Base-by-base conservation (phyloP, 2,888 invertebrate genomes). In the Resseliella maxima region DNA sequence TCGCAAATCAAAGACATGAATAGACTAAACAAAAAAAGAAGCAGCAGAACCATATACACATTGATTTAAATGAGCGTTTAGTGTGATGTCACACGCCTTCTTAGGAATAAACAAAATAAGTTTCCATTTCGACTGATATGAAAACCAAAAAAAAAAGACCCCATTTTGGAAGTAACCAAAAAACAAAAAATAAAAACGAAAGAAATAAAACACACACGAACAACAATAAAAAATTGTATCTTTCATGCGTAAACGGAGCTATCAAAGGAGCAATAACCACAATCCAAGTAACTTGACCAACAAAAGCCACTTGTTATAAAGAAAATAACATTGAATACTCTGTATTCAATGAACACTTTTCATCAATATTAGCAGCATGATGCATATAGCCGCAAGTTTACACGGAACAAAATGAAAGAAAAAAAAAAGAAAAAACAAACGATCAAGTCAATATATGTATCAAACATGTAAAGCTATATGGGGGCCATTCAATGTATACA, bases 371-470 rank as follows among this genome's bases (percentile, higher is more conserved):
- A 72, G 15, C 31, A 72, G 31, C 31, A 31, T 31, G 27, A 31
- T 72, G 72, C 72, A 72, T 15, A 31, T 31, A 72, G 31, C 31
- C 31, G 72, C 72, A 2, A 72, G 31, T 72, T 27, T 72, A 72
- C 31, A n/a, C n/a, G n/a, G n/a, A n/a, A n/a, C n/a, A n/a, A n/a
- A n/a, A n/a, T n/a, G n/a, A n/a, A n/a, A n/a, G n/a, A n/a, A n/a
- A n/a, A n/a, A n/a, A n/a, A n/a, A n/a, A n/a, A n/a, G n/a, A n/a
- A n/a, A n/a, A n/a, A n/a, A n/a, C n/a, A n/a, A n/a, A n/a, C n/a
- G n/a, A n/a, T 72, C 18, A 72, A 72, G 72, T 72, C 72, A 72
- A 35, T 72, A 72, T 35, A 59, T 59, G 59, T 59, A 59, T 3
- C 41, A 12, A 12, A 5, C 50, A 50, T 50, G 50, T 21, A 50